Evolutionary conservation across 2,888 invertebrate genomes (phyloP).

Genomic region (Synergus umbraculus): DNA sequence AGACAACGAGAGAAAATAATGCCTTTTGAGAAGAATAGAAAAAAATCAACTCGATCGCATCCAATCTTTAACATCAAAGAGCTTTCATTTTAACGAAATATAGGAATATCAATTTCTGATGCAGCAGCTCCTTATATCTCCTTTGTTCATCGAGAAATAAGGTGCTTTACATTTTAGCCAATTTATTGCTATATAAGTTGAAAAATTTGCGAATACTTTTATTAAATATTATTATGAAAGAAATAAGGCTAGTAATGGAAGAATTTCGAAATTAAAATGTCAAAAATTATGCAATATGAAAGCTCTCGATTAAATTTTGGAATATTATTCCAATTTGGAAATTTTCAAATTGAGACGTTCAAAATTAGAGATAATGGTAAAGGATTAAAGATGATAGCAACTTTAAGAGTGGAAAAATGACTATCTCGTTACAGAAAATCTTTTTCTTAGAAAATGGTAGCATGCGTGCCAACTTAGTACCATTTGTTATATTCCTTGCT

Average conservation of each 20-base stretch:
- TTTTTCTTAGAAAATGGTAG: neutral
- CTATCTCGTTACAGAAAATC: neutral
- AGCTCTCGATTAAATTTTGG: too few species aligned
- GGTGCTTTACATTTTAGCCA: neutral
- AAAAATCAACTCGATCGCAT: slow-evolving; percentile 6
- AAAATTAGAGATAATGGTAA: too few species aligned
- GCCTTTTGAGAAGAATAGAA: neutral
- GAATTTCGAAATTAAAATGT: too few species aligned
- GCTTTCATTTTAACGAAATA: neutral
- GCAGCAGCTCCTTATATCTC: neutral
- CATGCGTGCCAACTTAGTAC: neutral
- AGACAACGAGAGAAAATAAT: slow-evolving; percentile 24
- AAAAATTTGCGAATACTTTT: neutral
- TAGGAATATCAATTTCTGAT: slow-evolving; percentile 8
- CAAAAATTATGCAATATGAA: too few species aligned
- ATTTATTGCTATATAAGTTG: neutral
- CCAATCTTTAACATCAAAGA: neutral
- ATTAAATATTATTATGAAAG: neutral
- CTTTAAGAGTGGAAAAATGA: neutral
- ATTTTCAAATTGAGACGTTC: too few species aligned
- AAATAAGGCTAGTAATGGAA: neutral
- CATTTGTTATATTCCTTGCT: neutral
- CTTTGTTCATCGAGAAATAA: neutral
- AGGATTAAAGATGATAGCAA: neutral
- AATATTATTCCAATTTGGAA: too few species aligned